Conservation (phyloP, 2,797 vertebrate genomes). For the Coilia nasus region DNA sequence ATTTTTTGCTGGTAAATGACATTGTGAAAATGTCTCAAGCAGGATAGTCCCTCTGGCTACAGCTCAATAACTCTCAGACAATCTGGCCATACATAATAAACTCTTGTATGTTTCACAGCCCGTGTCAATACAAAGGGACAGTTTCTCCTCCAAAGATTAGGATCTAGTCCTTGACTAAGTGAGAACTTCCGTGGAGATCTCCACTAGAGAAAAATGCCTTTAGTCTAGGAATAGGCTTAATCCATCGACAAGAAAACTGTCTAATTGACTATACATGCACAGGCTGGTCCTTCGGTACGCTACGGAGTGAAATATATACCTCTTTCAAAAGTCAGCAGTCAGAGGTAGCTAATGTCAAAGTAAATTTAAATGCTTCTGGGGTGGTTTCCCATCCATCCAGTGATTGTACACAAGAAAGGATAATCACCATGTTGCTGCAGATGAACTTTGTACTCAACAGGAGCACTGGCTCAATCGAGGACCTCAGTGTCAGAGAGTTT, state of each 20-base stretch:
- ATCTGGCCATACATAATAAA: neutral
- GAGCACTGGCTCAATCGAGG: neutral
- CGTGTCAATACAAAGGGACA: neutral
- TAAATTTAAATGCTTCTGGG: conserved; percentile 50
- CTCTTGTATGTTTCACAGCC: neutral
- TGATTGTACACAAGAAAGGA: conserved; percentile 44
- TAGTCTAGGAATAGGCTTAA: too few species aligned
- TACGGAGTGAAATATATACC: conserved; percentile 1
- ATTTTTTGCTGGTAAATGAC: conserved; percentile 20
- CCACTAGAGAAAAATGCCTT: too few species aligned
- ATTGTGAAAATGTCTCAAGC: conserved; percentile 8
- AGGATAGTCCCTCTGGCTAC: conserved; percentile 9
- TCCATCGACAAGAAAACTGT: too few species aligned
- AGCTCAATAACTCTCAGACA: neutral
- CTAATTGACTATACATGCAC: neutral
- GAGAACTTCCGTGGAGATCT: too few species aligned
- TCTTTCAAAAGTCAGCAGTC: conserved; percentile 17
- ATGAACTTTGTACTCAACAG: neutral
- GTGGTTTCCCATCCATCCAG: conserved; percentile 60
- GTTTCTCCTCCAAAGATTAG: too few species aligned
- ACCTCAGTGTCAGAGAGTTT: neutral
- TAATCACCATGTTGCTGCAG: neutral
- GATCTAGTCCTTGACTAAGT: too few species aligned
- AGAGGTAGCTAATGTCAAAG: conserved; percentile 71
- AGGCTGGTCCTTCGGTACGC: neutral